These are phyloP conservation scores for Bolinopsis microptera DNA, from an alignment of 37 sponge, comb jelly and placozoan species.

Conservation along the genomic window DNA sequence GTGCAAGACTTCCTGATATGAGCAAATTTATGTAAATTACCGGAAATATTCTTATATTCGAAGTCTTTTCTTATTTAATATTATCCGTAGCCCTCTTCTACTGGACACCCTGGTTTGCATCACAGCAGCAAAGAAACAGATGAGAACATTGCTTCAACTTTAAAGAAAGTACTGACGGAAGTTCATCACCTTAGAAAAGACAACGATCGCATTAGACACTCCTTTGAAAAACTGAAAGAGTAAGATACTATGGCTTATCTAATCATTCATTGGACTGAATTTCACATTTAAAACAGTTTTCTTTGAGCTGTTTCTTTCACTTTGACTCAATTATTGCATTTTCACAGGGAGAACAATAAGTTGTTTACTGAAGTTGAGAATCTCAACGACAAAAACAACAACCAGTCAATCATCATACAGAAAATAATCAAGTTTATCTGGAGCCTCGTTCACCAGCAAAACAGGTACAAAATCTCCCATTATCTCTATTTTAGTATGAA, in stretches of 20 bases:
- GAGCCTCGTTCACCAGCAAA: constrained; percentile 1
- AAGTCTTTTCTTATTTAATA: no score
- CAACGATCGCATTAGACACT: constrained; percentile 22
- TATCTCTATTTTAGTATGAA: background rate
- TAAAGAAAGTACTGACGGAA: constrained; percentile 52
- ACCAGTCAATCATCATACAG: background rate
- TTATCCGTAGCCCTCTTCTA: constrained; percentile 56
- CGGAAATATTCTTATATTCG: no score
- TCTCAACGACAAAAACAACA: constrained; percentile 10
- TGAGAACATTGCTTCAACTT: background rate
- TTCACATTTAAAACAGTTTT: no score
- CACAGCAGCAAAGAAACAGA: background rate
- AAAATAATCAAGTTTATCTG: constrained; percentile 52
- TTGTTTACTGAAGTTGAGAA: constrained; percentile 31
- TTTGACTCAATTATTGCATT: no score
- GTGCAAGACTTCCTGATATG: no score
- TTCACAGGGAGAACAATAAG: constrained; percentile 24
- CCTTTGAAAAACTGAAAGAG: constrained; percentile 53
- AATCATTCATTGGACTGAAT: no score
- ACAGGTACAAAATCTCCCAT: background rate
- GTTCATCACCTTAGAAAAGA: constrained; percentile 44
- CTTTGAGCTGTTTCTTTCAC: no score
- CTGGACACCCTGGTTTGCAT: background rate
- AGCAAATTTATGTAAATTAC: no score
- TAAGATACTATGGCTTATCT: background rate